Conservation (phyloP, 2,113 vertebrate genomes). For the Rhineura floridana region DNA sequence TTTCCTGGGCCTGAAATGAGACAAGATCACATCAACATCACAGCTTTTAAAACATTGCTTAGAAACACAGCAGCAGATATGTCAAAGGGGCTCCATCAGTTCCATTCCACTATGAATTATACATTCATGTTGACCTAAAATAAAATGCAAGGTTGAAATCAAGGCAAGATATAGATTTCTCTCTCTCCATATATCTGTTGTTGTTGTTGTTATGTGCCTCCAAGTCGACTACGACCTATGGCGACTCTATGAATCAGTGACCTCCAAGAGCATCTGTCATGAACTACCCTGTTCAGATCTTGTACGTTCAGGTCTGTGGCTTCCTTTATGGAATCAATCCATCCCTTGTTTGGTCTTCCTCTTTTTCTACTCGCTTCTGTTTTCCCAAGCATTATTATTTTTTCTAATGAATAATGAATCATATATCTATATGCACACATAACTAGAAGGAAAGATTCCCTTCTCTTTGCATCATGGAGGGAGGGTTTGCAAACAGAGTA, state of each 20-base stretch:
- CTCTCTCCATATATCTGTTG: too few species aligned
- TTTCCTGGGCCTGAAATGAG: slow-evolving; percentile 83
- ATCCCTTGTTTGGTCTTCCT: too few species aligned
- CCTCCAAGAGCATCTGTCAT: too few species aligned
- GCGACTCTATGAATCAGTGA: too few species aligned
- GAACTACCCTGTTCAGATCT: too few species aligned
- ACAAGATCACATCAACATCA: slow-evolving; percentile 57
- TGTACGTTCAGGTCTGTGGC: too few species aligned
- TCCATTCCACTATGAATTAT: slow-evolving; percentile 39
- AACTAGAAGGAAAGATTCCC: slow-evolving; percentile 47
- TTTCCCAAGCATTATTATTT: too few species aligned
- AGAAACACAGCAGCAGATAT: neutral
- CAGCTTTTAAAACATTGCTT: neutral
- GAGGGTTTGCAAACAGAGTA: slow-evolving; percentile 15
- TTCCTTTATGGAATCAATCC: too few species aligned
- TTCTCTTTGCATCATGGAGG: neutral
- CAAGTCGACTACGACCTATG: too few species aligned
- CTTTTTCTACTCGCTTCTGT: too few species aligned
- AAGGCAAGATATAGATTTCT: neutral
- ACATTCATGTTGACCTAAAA: slow-evolving; percentile 3
- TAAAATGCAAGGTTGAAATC: slow-evolving; percentile 38
- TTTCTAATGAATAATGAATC: too few species aligned
- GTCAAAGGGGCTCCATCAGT: slow-evolving; percentile 58
- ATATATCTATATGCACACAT: neutral
- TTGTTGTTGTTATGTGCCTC: too few species aligned